These are phyloP conservation scores for Craseonycteris thonglongyai DNA, from an alignment of 2,113 vertebrate genomes.

Conservation along the genomic window DNA sequence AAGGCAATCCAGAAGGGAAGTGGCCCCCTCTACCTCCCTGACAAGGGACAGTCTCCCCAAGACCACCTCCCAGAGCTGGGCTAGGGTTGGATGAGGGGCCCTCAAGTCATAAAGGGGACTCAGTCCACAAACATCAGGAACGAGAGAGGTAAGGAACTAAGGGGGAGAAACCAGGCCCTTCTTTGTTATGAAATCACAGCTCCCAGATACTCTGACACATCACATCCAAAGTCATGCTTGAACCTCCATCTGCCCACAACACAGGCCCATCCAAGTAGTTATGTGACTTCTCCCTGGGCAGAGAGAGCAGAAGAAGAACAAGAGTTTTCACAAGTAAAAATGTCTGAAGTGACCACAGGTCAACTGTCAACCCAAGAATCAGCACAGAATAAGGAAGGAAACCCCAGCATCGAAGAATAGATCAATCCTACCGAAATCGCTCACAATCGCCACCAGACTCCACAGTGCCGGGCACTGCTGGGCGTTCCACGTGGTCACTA, in stretches of 20 bases:
- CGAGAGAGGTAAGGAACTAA: neutral
- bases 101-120: neutral
- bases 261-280: neutral
- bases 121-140: neutral
- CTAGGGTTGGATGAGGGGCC: neutral
- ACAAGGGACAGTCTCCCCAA: neutral
- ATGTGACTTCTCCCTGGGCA: neutral
- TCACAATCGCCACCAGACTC: neutral
- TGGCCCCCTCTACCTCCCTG: neutral
- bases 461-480: accelerated
- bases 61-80: neutral
- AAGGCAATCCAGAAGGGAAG: neutral
- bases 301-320: neutral
- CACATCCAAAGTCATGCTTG: neutral
- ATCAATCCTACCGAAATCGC: neutral
- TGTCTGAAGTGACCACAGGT: neutral
- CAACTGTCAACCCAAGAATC: neutral
- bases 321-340: neutral
- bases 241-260: neutral
- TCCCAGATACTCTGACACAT: neutral
- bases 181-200: neutral
- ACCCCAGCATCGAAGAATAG: neutral
- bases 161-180: neutral
- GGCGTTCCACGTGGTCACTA: neutral
- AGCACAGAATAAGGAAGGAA: neutral